Conservation (phyloP, 2,113 vertebrate genomes). For the Ammodytes marinus region DNA sequence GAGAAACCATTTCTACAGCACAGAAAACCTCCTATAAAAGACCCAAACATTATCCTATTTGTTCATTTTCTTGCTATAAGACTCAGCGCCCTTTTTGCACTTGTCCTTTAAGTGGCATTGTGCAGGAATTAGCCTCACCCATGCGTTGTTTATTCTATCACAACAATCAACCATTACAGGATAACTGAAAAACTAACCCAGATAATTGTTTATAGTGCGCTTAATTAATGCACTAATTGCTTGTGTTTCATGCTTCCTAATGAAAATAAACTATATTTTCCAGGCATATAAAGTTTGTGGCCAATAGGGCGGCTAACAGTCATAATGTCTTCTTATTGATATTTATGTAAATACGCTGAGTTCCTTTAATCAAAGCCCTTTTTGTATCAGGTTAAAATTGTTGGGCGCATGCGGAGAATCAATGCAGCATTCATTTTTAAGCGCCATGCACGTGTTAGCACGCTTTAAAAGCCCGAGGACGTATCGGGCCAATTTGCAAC, state of each 20-base stretch:
- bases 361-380: conserved; percentile 70
- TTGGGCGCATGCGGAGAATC: conserved; percentile 51
- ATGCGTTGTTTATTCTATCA: conserved; percentile 65
- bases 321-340: conserved; percentile 84
- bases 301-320: conserved; percentile 83
- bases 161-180: conserved; percentile 79
- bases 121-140: conserved; percentile 69
- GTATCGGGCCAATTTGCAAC: conserved; percentile 71
- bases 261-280: conserved; percentile 86
- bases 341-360: conserved; percentile 84
- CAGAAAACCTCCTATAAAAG: conserved; percentile 46
- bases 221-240: conserved; percentile 84
- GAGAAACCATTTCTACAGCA: conserved; percentile 60
- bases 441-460: conserved; percentile 45
- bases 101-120: conserved; percentile 27
- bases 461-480: conserved; percentile 42
- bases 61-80: conserved; percentile 51
- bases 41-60: conserved; percentile 74
- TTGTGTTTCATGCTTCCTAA: conserved; percentile 85
- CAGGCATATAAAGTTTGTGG: conserved; percentile 83
- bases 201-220: conserved; percentile 85
- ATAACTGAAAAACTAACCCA: conserved; percentile 77
- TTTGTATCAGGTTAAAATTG: conserved; percentile 67
- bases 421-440: conserved; percentile 48
- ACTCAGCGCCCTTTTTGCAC: conserved; percentile 36